Evolutionary conservation across 64 coral and sea anemone genomes (phyloP), one percentile per base, ranked within the genome.

Genomic region (Stichodactyla mertensii): DNA sequence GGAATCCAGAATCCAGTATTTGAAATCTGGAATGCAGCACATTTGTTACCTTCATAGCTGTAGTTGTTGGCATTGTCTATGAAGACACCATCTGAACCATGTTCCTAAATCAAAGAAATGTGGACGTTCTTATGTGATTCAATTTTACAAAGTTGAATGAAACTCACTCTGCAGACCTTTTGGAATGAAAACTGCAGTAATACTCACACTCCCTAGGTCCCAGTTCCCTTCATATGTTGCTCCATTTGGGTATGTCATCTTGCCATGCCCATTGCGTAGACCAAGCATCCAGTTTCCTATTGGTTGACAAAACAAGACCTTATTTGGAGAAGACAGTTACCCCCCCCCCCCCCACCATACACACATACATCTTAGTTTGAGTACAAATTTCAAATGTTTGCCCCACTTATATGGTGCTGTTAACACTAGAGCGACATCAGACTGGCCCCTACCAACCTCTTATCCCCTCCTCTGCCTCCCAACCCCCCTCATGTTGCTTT

Each of bases 11-110:
- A 45, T 45, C 36, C 36, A 45, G 1, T 1, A 45, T 2, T 45
- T 45, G 3, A 45, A 45, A 45, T 45, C 36, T 45, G 36, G 36
- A 45, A 45, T 45, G 36, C 36, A 45, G 36, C 36, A 45, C 36
- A 45, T 45, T 45, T 22, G 22, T 77, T 89, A 95, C 93, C 93
- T 88, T 91, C 89, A 83, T 95, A 95, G 18, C 45, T 87, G 53
- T 95, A 95, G 20, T 54, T 28, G 62, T 82, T 77, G 27, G 87
- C 87, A 7, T 53, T 20, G 70, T 95, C 86, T 6, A 82, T 62
- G 77, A 82, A 95, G 27, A 80, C 85, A 28, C 93, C 93, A 28
- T 83, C 83, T 69, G 89, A 77, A 10, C 90, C 83, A 88, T 91
- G 89, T 86, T 66, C 90, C 70, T 52, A 58, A 62, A 79, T 52